Percentiles rank a stretch among this genome's conserved stretches.
Evolutionary conservation across 2,888 invertebrate species (phyloP).

Genomic region (Calliopum simillimum): DNA sequence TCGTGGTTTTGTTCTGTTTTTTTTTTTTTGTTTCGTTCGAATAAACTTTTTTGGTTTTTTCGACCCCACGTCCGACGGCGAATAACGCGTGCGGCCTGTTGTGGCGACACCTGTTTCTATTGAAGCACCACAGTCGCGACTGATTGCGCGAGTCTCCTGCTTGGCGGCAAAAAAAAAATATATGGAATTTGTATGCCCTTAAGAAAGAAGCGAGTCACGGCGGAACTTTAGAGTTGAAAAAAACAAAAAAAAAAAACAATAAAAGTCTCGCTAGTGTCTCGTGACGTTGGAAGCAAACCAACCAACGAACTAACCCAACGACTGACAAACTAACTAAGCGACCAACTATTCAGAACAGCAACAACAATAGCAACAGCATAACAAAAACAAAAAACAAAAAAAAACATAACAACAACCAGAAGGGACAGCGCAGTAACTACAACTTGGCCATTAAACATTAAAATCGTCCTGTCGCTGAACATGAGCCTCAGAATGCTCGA

Average conservation of each 20-base stretch:
- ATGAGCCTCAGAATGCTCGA: slow-evolving; percentile 6
- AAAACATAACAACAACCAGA: slow-evolving; percentile 25
- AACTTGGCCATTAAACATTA: slow-evolving; percentile 8
- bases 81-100: slow-evolving; percentile 33
- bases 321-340: slow-evolving; percentile 39
- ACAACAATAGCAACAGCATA: slow-evolving; percentile 29
- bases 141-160: slow-evolving; percentile 59
- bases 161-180: slow-evolving; percentile 50
- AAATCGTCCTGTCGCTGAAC: slow-evolving; percentile 25
- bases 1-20: slow-evolving; percentile 34
- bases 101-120: slow-evolving; percentile 59
- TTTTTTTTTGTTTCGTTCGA: slow-evolving; percentile 10
- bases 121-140: slow-evolving; percentile 67
- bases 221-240: slow-evolving; percentile 12
- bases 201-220: slow-evolving; percentile 39
- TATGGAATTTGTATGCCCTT: slow-evolving; percentile 35
- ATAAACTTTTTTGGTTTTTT: slow-evolving; percentile 26
- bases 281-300: slow-evolving; percentile 43
- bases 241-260: slow-evolving; percentile 51
- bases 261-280: slow-evolving; percentile 45
- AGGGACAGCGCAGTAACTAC: slow-evolving; percentile 10
- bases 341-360: slow-evolving; percentile 22
- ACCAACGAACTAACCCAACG: slow-evolving; percentile 38
- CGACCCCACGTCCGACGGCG: slow-evolving; percentile 34
- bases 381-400: slow-evolving; percentile 27